Conservation (phyloP, 2,113 vertebrate species). For the Vulpes ferrilata region DNA sequence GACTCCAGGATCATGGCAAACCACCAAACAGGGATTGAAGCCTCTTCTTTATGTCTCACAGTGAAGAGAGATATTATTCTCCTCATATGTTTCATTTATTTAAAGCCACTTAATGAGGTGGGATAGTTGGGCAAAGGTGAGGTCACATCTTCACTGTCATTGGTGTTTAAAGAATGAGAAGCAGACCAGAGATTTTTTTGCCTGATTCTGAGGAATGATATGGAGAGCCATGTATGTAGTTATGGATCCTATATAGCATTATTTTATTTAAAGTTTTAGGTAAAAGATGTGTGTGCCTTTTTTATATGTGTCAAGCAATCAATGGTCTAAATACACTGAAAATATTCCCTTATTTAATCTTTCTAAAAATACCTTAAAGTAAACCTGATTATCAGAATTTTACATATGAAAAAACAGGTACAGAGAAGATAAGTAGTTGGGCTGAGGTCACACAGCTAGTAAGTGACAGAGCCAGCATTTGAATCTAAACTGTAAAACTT, state of each 20-base stretch:
- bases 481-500: neutral
- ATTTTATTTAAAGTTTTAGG: constrained; percentile 24
- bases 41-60: neutral
- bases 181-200: neutral
- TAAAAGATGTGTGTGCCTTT: neutral
- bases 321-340: neutral
- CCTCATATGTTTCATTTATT: neutral
- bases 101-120: neutral
- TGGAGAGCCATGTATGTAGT: neutral
- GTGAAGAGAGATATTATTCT: neutral
- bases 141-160: neutral
- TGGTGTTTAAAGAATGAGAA: neutral
- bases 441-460: neutral
- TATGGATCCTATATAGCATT: neutral
- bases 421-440: neutral
- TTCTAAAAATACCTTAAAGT: neutral
- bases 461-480: neutral
- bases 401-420: neutral
- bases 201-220: neutral
- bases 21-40: neutral
- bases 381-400: neutral
- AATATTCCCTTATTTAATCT: neutral
- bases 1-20: neutral
- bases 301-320: neutral
- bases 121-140: neutral